Base-by-base conservation (phyloP, 2,797 vertebrate genomes). In the Phrynocephalus vlangalii region DNA sequence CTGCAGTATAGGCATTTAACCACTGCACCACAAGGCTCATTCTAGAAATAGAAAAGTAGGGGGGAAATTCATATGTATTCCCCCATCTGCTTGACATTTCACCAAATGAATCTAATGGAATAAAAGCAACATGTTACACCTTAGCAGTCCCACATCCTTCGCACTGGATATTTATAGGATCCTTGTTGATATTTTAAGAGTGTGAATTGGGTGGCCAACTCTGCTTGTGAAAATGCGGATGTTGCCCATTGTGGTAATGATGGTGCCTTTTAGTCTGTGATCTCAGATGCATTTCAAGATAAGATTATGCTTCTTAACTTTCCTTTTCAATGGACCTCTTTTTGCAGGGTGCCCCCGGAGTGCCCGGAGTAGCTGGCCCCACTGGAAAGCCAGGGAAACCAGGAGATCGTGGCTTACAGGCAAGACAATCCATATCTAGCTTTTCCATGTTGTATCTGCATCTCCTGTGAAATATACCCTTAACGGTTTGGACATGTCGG, bases 371-470 rank as follows among this genome's bases (percentile, higher is more conserved):
- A 84, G 91, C 97, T 77, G 99, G 99, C 80, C 94, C 96, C 3
- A 94, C 96, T 89, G 99, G 99, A 93, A 97, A 97, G 92, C 97
- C 98, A 85, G 99, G 99, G 87, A 98, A 98, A 79, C 91, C 97
- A 1, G 99, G 99, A 94, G 97, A 98, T 89, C 94, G 96, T 0
- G 99, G 98, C 33, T 76, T 96, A 93, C 95, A 96, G 78, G 99
- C 99, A 96, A 98, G 98, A 92, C 78, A 94, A 81, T 24, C 30
- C 6, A 88, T 84, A 5, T 91, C 66, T 86, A 48, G 87, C 8
- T 2, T 75, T 88, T 91, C 28, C 20, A 76, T 76, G 38, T 24
- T 18, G 16, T 38, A 3, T 73, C 80, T 91, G 93, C 10, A 84
- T 60, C 82, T 94, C 87, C 86, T 81, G 63, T 79, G 91, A 89